Base-by-base conservation (phyloP, 2,888 invertebrate genomes). In the Rhagonycha fulva region DNA sequence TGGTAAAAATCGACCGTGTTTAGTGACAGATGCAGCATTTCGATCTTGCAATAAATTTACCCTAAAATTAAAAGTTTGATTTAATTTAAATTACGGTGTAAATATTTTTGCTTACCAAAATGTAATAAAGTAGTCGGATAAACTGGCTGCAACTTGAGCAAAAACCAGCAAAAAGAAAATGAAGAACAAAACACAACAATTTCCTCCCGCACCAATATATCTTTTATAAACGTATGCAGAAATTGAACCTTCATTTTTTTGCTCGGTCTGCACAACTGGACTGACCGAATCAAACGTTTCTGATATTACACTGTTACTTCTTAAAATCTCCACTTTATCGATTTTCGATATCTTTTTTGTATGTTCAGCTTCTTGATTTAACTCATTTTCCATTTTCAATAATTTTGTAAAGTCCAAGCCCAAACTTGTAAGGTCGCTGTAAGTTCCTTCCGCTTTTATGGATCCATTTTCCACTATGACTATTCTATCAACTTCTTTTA, bases 101-200 rank as follows among this genome's bases (percentile, higher is more conserved):
- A 0, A 63, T n/a, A 63, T 63, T 73, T 70, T 62, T 32, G 83
- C 87, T 88, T 82, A 93, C 95, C 95, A 96, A 84, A 91, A 92
- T 9, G 94, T 91, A 9, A 95, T 91, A 89, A 94, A 96, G 88
- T 92, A 95, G 85, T 96, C 96, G 0, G 93, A 91, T 9, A 91
- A 91, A 10, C 95, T 95, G 1, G 93, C 94, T 60, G 93, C 87
- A 9, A 66, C 1, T 19, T 66, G 63, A 24, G 24, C 63, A 66
- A 23, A 23, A 19, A 66, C 11, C 24, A 66, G 0, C n/a, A 66
- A 4, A 7, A 12, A 7, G 26, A 23, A 9, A 9, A 66, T 23
- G n/a, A 23, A n/a, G 19, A 26, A 66, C 9, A 66, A 14, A 14
- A 14, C 5, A 19, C 19, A 66, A 26, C 26, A 66, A 24, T 66